phyloP scores from a whole-genome alignment of 2,888 invertebrate genomes.

The Andrena camellia region DNA sequence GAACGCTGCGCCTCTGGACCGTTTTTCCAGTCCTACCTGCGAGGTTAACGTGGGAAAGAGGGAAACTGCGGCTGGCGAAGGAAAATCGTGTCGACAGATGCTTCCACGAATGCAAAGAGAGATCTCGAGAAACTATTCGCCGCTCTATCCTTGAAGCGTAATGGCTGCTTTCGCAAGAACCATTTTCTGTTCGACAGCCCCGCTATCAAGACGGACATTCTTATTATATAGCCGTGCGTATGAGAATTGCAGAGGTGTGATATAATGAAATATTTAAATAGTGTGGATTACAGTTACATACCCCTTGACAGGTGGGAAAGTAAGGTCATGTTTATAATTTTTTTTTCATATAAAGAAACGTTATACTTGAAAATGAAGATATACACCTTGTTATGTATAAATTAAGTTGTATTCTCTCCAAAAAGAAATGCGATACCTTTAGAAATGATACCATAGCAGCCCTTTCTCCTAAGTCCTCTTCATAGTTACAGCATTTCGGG shows the following conservation, averaged over 20 bases:
- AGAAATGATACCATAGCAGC: no score
- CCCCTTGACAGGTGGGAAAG: no score
- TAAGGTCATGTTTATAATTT: no score
- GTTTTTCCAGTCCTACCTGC: slow-evolving; percentile 30
- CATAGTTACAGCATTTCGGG: no score
- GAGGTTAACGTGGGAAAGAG: slow-evolving; percentile 32
- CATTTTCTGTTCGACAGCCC: slow-evolving; percentile 19
- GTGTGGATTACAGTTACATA: no score
- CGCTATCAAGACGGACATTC: slow-evolving; percentile 13
- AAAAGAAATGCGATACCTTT: no score
- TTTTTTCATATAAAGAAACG: no score
- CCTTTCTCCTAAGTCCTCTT: no score
- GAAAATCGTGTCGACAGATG: slow-evolving; percentile 20
- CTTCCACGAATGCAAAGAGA: neutral
- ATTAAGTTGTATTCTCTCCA: no score
- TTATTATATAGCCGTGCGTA: neutral
- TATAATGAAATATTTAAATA: slow-evolving; percentile 1
- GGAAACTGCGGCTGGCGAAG: neutral
- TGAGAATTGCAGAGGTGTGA: neutral
- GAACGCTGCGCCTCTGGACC: neutral
- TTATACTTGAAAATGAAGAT: no score
- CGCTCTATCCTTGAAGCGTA: slow-evolving; percentile 36
- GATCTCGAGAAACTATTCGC: slow-evolving; percentile 27
- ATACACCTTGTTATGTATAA: no score
- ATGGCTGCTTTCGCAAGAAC: slow-evolving; percentile 51